A percentile compares a stretch with the other conserved stretches of the same genome.
These are phyloP conservation scores for Drosophila hamatofila DNA, from an alignment of 2,888 invertebrate species.

Conservation along the genomic window DNA sequence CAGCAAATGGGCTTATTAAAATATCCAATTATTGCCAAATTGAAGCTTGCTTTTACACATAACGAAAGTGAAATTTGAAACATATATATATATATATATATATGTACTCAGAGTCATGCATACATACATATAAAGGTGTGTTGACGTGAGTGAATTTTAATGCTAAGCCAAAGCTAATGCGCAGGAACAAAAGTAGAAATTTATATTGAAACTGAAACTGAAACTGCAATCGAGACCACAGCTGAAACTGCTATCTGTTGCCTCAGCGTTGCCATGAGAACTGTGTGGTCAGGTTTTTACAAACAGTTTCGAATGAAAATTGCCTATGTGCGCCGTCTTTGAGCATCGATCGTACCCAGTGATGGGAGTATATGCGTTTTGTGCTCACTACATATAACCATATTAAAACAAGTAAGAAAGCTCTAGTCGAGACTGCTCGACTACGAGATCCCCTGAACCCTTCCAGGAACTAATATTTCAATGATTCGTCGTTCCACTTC, in stretches of 20 bases:
- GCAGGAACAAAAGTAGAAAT: conserved; percentile 2
- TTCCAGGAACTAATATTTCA: no score
- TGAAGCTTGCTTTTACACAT: conserved; percentile 58
- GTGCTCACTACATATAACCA: no score
- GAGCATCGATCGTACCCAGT: not conserved
- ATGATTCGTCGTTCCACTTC: no score
- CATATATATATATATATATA: not conserved
- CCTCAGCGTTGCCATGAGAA: not conserved
- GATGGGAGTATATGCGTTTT: not conserved
- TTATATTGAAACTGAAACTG: not conserved
- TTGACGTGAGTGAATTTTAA: conserved; percentile 17
- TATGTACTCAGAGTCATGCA: not conserved
- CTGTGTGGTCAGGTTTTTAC: not conserved
- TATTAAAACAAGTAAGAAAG: no score
- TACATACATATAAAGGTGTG: not conserved
- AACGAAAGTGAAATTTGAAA: conserved; percentile 76
- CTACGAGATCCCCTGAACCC: no score
- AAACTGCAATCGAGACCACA: conserved; percentile 14
- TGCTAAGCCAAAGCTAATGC: conserved; percentile 23
- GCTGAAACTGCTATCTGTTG: conserved; percentile 11
- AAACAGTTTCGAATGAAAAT: not conserved
- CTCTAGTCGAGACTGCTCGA: no score
- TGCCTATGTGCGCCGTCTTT: not conserved
- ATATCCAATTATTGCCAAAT: conserved; percentile 77
- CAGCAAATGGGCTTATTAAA: conserved; percentile 54